These are phyloP conservation scores for Anoplius nigerrimus DNA, from an alignment of 2,888 invertebrate genomes.

Conservation along the genomic window DNA sequence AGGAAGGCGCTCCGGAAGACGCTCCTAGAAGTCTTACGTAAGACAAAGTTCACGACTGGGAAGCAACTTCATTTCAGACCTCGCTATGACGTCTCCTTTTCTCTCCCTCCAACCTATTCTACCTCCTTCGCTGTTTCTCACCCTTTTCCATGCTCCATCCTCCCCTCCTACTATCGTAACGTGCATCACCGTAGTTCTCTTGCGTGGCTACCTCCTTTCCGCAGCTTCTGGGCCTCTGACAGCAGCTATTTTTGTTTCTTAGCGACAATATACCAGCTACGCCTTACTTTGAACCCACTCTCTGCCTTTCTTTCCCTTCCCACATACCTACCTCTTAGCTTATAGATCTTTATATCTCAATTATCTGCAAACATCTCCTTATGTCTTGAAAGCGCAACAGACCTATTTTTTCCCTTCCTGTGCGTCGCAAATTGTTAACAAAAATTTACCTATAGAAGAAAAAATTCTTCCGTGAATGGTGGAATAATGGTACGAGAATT, in stretches of 20 bases:
- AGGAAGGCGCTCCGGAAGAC: background rate
- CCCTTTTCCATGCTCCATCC: constrained; percentile 13
- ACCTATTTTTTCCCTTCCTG: too few relatives aligned
- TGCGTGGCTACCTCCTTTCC: constrained; percentile 31
- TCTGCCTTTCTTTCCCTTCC: constrained; percentile 12
- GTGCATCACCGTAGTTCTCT: constrained; percentile 27
- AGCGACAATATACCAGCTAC: constrained; percentile 57
- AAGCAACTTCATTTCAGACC: constrained; percentile 38
- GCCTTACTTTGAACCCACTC: constrained; percentile 20
- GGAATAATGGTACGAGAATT: too few relatives aligned
- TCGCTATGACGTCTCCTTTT: background rate
- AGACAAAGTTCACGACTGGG: constrained; percentile 15
- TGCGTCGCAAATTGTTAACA: too few relatives aligned
- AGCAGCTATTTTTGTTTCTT: constrained; percentile 59
- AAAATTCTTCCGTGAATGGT: too few relatives aligned
- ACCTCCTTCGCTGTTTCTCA: constrained; percentile 31
- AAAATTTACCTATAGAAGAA: too few relatives aligned
- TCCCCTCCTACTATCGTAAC: constrained; percentile 30
- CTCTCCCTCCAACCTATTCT: constrained; percentile 18
- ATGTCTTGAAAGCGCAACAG: too few relatives aligned
- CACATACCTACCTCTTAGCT: constrained; percentile 1
- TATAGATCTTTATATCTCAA: too few relatives aligned
- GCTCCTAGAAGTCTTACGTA: constrained; percentile 25
- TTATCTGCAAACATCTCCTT: too few relatives aligned
- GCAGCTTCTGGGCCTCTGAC: constrained; percentile 48